Percentiles rank a stretch among this genome's conserved stretches.
Evolutionary conservation across 1,140 invertebrate species (phyloP).

Genomic region (Drosophila teissieri): DNA sequence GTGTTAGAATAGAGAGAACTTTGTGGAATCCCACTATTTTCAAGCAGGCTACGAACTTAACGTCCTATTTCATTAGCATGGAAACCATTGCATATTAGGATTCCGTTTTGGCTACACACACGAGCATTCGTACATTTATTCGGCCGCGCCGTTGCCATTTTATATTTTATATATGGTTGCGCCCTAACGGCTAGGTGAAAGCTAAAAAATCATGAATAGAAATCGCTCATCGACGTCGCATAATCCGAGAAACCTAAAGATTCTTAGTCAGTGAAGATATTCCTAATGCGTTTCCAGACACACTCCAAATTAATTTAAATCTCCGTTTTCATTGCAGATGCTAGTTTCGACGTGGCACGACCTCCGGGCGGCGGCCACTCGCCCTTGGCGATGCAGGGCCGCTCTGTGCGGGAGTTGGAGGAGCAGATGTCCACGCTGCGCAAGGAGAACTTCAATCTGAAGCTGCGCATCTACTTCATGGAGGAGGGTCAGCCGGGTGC

Average conservation of each 20-base stretch:
- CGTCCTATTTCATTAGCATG: background rate
- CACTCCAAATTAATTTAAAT: background rate
- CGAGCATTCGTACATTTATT: constrained; percentile 16
- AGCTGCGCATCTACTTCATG: constrained; percentile 94
- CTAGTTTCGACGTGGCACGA: constrained; percentile 64
- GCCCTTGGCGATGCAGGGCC: constrained; percentile 85
- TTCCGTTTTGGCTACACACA: constrained; percentile 31
- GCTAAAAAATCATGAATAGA: constrained; percentile 14
- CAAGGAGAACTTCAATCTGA: constrained; percentile 97
- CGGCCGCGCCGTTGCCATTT: constrained; percentile 13
- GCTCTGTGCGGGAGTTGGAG: constrained; percentile 95
- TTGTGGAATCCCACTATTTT: no score
- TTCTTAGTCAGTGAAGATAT: constrained; percentile 12
- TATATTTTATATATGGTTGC: constrained; percentile 37
- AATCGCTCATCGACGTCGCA: background rate
- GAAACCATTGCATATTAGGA: constrained; percentile 9
- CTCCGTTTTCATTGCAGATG: constrained; percentile 35
- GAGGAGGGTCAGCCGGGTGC: constrained; percentile 87
- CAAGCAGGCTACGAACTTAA: background rate
- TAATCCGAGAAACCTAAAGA: background rate
- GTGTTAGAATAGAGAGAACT: no score
- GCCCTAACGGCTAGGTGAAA: background rate
- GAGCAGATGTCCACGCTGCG: constrained; percentile 92
- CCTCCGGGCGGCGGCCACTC: constrained; percentile 70
- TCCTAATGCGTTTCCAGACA: background rate